Evolutionary conservation across 53 echinoderm and acorn worm species (phyloP).

Genomic region (Crossaster papposus): DNA sequence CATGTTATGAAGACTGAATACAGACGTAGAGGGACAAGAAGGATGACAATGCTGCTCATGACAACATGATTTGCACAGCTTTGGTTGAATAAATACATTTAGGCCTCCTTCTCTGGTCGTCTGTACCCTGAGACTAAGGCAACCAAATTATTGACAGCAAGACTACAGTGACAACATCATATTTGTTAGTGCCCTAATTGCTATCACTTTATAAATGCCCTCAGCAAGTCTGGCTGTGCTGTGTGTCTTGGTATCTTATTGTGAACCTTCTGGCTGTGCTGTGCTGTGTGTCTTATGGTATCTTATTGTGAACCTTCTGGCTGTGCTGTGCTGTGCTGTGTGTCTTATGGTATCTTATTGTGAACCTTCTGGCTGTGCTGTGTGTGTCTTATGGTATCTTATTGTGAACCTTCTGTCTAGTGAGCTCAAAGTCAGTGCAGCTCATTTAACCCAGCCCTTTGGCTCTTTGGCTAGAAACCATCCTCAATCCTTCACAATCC

Average conservation of each 20-base stretch:
- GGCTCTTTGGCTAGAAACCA: too few species aligned
- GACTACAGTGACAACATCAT: slow-evolving; percentile 35
- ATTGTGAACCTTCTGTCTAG: too few species aligned
- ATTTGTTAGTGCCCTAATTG: slow-evolving; percentile 39
- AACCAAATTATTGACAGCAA: slow-evolving; percentile 43
- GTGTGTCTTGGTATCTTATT: too few species aligned
- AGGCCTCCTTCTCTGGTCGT: slow-evolving; percentile 19
- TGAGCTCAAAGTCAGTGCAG: background rate
- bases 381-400: too few species aligned
- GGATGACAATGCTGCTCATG: slow-evolving; percentile 32
- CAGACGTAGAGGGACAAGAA: background rate
- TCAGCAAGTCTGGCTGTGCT: too few species aligned
- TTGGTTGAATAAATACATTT: slow-evolving; percentile 61
- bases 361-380: too few species aligned
- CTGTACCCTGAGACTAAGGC: slow-evolving; percentile 24
- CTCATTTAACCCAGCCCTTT: background rate
- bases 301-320: too few species aligned
- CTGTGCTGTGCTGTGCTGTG: too few species aligned
- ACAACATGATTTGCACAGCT: slow-evolving; percentile 61
- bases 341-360: too few species aligned
- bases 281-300: too few species aligned
- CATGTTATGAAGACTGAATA: background rate
- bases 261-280: too few species aligned
- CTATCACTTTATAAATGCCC: slow-evolving; percentile 48
- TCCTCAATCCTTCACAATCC: too few species aligned